Evolutionary conservation across 2,797 vertebrate genomes (phyloP).

Genomic region (Thripadectes ignobilis): DNA sequence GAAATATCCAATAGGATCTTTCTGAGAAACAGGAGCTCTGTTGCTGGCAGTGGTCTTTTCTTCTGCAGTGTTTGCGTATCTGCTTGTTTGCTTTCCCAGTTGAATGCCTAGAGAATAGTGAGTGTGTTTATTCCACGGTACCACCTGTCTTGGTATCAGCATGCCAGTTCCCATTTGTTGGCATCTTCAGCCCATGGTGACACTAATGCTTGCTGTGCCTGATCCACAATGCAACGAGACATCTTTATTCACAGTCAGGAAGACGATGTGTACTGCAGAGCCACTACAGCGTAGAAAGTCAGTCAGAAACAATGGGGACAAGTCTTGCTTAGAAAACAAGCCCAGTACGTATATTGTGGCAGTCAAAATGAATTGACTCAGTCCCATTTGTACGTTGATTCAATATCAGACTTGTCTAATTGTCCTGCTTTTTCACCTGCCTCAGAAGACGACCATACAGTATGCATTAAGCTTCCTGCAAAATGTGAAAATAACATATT

Average conservation of each 20-base stretch:
- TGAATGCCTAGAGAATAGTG: background rate
- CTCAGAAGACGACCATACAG: background rate
- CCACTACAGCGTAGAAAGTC: background rate
- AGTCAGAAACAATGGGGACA: background rate
- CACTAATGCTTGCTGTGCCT: accelerated
- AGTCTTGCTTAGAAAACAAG: background rate
- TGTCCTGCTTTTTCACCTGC: background rate
- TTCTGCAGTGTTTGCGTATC: background rate
- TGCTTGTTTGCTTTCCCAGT: background rate
- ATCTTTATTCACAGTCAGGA: background rate
- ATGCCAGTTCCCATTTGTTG: background rate
- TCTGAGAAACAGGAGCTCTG: background rate
- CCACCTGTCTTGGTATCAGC: background rate
- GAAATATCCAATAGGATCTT: background rate
- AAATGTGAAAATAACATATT: background rate
- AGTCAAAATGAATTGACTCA: background rate
- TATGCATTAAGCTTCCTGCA: background rate
- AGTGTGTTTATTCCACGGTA: background rate
- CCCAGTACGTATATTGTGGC: background rate
- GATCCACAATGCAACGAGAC: background rate
- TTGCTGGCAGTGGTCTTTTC: background rate
- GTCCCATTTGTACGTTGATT: background rate
- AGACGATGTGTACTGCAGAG: background rate
- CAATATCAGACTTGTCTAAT: background rate
- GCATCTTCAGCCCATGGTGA: background rate